Evolutionary conservation across 2,888 invertebrate genomes (phyloP).

Genomic region (Stictocephala bisonia): DNA sequence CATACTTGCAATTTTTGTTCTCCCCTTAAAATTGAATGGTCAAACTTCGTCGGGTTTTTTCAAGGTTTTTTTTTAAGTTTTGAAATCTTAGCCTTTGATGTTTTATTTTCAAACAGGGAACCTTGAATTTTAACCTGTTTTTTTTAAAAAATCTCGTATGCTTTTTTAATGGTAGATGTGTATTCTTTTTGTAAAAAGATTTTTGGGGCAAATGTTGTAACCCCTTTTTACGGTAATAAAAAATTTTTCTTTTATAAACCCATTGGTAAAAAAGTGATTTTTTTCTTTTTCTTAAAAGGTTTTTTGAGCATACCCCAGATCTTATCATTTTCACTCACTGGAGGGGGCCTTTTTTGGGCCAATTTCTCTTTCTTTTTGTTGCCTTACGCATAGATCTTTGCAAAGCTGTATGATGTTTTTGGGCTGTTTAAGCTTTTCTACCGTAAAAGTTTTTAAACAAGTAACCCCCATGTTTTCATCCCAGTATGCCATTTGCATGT

Average conservation of each 20-base stretch:
- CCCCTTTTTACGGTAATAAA: constrained; percentile 22
- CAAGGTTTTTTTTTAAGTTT: constrained; percentile 24
- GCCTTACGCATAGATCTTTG: constrained; percentile 39
- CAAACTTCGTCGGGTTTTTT: constrained; percentile 22
- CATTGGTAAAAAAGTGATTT: neutral
- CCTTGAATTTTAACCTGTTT: constrained; percentile 16
- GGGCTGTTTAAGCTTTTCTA: constrained; percentile 8
- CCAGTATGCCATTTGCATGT: neutral
- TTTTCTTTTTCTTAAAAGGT: constrained; percentile 3
- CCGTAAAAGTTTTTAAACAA: neutral
- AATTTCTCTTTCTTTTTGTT: constrained; percentile 35
- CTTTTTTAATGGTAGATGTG: constrained; percentile 28
- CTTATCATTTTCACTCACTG: constrained; percentile 36
- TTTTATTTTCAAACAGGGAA: constrained; percentile 22
- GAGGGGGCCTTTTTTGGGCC: constrained; percentile 38
- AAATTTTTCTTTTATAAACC: constrained; percentile 25
- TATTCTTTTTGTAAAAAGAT: constrained; percentile 5
- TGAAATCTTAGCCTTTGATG: constrained; percentile 22
- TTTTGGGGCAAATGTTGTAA: constrained; percentile 14
- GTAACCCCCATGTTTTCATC: neutral
- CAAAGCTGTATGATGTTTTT: constrained; percentile 28
- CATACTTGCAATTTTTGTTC: constrained; percentile 14
- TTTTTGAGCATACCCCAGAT: constrained; percentile 14
- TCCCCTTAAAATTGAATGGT: constrained; percentile 3
- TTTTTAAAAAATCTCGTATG: constrained; percentile 11